Evolutionary conservation across 2,113 vertebrate genomes (phyloP), one percentile per base, ranked within the genome.

Genomic region (Ptilonorhynchus violaceus): DNA sequence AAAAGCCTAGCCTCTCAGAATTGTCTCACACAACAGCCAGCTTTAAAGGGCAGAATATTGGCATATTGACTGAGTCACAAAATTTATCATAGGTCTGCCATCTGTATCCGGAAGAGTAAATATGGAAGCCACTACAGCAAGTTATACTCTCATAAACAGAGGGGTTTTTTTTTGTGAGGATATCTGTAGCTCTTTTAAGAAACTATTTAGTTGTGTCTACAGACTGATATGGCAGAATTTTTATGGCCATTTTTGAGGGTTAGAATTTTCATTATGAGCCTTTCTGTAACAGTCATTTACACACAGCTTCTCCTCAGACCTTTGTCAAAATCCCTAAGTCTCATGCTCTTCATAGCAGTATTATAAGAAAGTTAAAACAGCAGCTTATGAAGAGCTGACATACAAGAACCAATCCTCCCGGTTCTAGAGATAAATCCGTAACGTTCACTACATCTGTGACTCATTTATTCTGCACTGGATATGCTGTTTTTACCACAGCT

Each of bases 121-220:
- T 41, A 59, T 14, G 23, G 64, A 37, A 79, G 15, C 19, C 25
- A n/a, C 22, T 18, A 52, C 6, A 50, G 23, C 33, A 81, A 73
- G 35, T 59, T 24, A 42, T 13, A 5, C 0, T 2, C 5, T 41
- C 24, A 3, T 7, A 37, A n/a, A 46, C 5, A 47, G n/a, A 53
- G 9, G 23, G 1, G 0, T 0, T 0, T 6, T 20, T 75, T 68
- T 64, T 31, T 6, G 27, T 47, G 23, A 42, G 25, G 33, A 22
- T 55, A 13, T 53, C 58, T 13, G 22, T 33, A 28, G 31, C 11
- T 6, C 11, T 76, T 89, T 67, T 13, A 70, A 35, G 21, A 79
- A 76, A n/a, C 9, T 72, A 37, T n/a, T 52, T 70, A 31, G 6
- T 9, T 42, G 2, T 16, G 18, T 53, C 69, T 76, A 53, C 18